These are phyloP conservation scores for Setophaga kirtlandii DNA, from an alignment of 2,113 vertebrate species.

Conservation along the genomic window DNA sequence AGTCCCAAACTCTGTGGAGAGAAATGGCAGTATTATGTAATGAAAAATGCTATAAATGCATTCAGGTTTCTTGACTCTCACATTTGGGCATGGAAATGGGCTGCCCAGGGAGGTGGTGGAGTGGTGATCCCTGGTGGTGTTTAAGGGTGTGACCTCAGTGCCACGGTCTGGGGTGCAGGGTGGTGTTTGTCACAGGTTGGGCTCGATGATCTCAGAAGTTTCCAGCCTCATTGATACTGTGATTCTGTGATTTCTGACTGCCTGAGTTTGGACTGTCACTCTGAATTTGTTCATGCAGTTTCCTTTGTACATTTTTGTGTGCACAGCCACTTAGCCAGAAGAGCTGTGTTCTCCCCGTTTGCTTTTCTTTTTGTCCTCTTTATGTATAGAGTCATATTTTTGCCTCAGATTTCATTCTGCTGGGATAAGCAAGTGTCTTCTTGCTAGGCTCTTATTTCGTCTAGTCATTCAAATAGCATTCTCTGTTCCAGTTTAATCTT, in stretches of 20 bases:
- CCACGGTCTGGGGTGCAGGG: accelerated
- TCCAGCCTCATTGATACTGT: neutral
- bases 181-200: neutral
- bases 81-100: neutral
- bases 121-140: neutral
- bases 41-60: neutral
- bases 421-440: neutral
- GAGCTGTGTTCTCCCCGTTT: neutral
- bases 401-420: neutral
- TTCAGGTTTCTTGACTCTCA: neutral
- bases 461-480: neutral
- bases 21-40: neutral
- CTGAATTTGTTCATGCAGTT: neutral
- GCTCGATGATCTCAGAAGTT: neutral
- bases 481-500: neutral
- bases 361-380: neutral
- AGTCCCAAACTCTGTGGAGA: too few relatives aligned
- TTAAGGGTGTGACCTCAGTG: neutral
- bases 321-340: neutral
- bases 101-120: neutral
- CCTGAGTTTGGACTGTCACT: neutral
- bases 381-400: neutral
- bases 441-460: neutral
- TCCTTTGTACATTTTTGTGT: neutral
- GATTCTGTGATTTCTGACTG: neutral